phyloP scores from a whole-genome alignment of 2,797 vertebrate genomes.

The Lutjanus campechanus region DNA sequence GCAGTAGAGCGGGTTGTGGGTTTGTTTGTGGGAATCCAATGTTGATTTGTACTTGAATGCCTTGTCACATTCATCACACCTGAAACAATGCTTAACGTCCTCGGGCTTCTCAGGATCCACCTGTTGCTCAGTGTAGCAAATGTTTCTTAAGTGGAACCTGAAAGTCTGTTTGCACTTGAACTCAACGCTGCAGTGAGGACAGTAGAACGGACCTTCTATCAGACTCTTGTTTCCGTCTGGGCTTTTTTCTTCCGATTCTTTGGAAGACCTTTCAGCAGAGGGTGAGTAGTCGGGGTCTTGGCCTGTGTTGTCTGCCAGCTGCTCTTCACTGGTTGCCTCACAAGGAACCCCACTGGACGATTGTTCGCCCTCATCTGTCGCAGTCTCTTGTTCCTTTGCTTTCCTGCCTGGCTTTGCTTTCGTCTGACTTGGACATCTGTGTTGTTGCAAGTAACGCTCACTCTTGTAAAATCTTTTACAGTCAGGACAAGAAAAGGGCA shows the following conservation, averaged over 20 bases:
- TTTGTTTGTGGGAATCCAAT: conserved; percentile 81
- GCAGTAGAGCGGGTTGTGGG: conserved; percentile 83
- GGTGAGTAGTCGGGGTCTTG: conserved; percentile 53
- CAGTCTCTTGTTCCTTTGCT: conserved; percentile 21
- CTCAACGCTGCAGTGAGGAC: conserved; percentile 80
- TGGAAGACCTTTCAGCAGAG: conserved; percentile 32
- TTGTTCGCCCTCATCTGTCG: conserved; percentile 40
- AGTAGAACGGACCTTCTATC: conserved; percentile 75
- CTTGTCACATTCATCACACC: conserved; percentile 80
- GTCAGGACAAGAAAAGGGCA: conserved; percentile 56
- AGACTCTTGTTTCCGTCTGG: conserved; percentile 58
- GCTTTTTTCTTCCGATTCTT: conserved; percentile 52
- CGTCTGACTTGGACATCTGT: conserved; percentile 62
- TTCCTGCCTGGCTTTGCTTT: conserved; percentile 52
- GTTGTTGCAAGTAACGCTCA: conserved; percentile 73
- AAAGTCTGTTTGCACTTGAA: conserved; percentile 84
- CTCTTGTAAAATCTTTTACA: conserved; percentile 77
- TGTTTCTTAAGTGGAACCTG: conserved; percentile 79
- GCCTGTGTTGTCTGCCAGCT: background rate
- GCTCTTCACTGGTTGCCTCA: conserved; percentile 47
- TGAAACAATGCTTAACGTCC: conserved; percentile 76
- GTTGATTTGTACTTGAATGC: conserved; percentile 82
- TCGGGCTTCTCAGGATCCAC: conserved; percentile 78
- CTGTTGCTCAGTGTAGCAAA: conserved; percentile 82
- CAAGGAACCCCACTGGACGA: conserved; percentile 44